Evolutionary conservation across 2,797 vertebrate genomes (phyloP), one percentile per base, ranked within the genome.

Genomic region (Melanotaenia trifasciata): DNA sequence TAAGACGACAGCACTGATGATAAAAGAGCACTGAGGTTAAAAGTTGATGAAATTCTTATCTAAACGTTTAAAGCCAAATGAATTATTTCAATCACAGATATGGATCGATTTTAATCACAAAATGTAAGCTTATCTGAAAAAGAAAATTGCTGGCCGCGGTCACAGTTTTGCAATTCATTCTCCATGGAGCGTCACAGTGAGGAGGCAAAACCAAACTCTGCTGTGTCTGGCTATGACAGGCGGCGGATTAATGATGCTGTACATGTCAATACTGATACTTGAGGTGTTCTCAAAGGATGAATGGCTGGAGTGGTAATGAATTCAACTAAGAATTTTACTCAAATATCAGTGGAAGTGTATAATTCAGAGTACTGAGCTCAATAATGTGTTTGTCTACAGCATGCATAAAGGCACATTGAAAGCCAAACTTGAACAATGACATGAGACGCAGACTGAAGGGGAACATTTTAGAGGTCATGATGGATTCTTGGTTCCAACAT

Each of bases 151-250:
- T 35, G 47, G 57, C 57, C 38, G 38, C 67, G 30, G 65, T 80
- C 32, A 78, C 78, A 74, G 59, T 69, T n/a, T 50, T 22, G 47
- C 20, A 77, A 79, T 78, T 51, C 33, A 75, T 82, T 84, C 78
- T 82, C 74, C 70, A 50, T 20, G 51, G 81, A 78, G 76, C 66
- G 22, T 69, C 57, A 47, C 43, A 62, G 67, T 63, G 80, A 68
- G 76, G 75, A 81, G 76, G 76, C 67, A 83, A 79, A 76, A 78
- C 58, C 71, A 78, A 84, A 72, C 56, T 76, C 4, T 43, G n/a
- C 58, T 60, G 30, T 74, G 74, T 85, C 65, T 81, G 75, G 38
- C 26, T 16, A 16, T 16, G 26, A 30, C 24, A 56, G 47, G 32
- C 58, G 43, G 67, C 60, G 53, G 53, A 30, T 57, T 63, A 70